A percentile compares a stretch with the other conserved stretches of the same genome.
Conservation (phyloP, 2,888 invertebrate species). For the Papilio elwesi region DNA sequence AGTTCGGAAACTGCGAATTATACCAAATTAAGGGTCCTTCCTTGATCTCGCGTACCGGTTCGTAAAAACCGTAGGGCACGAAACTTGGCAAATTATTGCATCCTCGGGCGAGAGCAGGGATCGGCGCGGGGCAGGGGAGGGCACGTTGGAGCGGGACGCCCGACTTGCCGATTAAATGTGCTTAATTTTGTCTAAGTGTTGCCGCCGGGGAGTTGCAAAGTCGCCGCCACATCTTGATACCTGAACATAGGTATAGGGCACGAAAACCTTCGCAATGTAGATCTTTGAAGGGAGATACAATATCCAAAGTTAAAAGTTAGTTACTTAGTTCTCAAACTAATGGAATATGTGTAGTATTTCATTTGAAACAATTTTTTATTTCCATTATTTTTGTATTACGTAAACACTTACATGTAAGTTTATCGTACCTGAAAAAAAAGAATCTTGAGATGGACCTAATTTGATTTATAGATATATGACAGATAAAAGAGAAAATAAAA, state of each 20-base stretch:
- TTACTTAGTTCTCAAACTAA: background rate
- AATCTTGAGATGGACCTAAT: too few relatives aligned
- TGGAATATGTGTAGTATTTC: too few relatives aligned
- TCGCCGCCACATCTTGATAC: conserved; percentile 52
- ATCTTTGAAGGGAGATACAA: background rate
- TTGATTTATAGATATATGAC: too few relatives aligned
- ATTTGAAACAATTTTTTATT: too few relatives aligned
- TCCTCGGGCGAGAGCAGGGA: conserved; percentile 12
- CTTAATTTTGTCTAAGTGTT: conserved; percentile 79
- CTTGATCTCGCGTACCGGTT: conserved; percentile 25
- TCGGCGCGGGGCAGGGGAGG: background rate
- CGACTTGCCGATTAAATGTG: conserved; percentile 76
- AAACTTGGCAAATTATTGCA: conserved; percentile 27
- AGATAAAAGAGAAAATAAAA: too few relatives aligned
- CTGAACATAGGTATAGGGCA: background rate
- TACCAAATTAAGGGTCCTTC: conserved; percentile 21
- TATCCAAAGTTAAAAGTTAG: background rate
- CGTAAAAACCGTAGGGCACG: conserved; percentile 31
- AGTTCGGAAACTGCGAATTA: conserved; percentile 16
- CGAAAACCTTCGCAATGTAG: conserved; percentile 1
- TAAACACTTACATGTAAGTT: too few relatives aligned
- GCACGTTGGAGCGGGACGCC: conserved; percentile 66
- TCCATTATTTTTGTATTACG: too few relatives aligned
- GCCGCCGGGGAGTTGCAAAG: conserved; percentile 62
- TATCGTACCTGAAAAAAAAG: too few relatives aligned